These are phyloP conservation scores for Pyrrhosoma nymphula DNA, from an alignment of 2,888 invertebrate genomes.

Conservation along the genomic window DNA sequence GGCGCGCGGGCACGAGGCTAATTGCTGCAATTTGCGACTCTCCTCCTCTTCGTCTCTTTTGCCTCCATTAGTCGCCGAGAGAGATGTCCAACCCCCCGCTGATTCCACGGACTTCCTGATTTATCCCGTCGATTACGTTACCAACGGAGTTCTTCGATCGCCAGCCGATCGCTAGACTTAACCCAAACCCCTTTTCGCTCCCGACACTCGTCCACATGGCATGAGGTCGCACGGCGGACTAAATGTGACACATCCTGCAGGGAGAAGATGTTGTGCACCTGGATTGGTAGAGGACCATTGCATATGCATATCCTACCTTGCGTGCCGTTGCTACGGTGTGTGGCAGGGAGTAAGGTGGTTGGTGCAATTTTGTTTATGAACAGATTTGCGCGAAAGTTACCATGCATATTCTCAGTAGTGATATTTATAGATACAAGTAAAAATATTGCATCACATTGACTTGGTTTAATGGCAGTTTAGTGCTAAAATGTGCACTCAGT, in stretches of 20 bases:
- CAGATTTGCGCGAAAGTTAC: no score
- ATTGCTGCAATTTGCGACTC: background rate
- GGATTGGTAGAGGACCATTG: no score
- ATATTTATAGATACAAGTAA: no score
- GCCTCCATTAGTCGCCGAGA: background rate
- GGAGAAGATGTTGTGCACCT: background rate
- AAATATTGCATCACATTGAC: no score
- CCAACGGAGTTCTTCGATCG: background rate
- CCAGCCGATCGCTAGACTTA: background rate
- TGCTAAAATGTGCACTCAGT: no score
- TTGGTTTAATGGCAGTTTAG: no score
- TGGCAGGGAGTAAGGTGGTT: no score
- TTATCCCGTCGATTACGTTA: background rate
- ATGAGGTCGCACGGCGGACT: background rate
- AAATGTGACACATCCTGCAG: background rate
- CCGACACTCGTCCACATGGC: background rate
- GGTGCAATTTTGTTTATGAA: no score
- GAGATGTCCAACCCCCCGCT: background rate
- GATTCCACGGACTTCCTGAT: background rate
- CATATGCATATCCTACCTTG: no score
- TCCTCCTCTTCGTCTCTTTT: background rate
- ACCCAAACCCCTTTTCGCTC: background rate
- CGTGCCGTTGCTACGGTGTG: no score
- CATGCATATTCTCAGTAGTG: no score
- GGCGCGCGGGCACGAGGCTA: background rate